A percentile compares a stretch with the other conserved stretches of the same genome.
Evolutionary conservation across 2,797 vertebrate species (phyloP).

Genomic region (Adelosebastes latens): DNA sequence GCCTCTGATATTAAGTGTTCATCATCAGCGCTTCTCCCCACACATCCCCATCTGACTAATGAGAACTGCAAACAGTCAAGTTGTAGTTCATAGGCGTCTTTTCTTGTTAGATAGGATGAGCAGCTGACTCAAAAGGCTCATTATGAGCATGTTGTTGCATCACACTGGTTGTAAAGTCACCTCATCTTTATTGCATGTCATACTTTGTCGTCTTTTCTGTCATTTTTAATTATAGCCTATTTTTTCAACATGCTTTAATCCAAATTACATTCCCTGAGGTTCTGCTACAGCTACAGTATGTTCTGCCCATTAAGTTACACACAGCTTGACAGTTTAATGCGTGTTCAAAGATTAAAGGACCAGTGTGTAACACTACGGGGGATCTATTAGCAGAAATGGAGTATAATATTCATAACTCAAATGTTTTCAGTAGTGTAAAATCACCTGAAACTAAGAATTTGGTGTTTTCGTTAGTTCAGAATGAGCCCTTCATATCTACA

Average conservation of each 20-base stretch:
- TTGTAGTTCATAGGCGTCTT: not conserved
- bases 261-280: not conserved
- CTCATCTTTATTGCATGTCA: not conserved
- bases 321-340: not conserved
- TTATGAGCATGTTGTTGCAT: not conserved
- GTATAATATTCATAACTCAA: not conserved
- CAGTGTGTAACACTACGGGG: too few relatives aligned
- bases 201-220: not conserved
- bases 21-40: constrained; percentile 5
- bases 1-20: constrained; percentile 29
- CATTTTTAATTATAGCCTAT: not conserved
- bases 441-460: too few relatives aligned
- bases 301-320: not conserved
- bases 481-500: too few relatives aligned
- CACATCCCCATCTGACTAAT: constrained; percentile 17
- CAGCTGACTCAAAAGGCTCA: not conserved
- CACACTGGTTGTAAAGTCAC: not conserved
- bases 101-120: constrained; percentile 4
- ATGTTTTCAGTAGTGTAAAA: not conserved
- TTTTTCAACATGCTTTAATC: not conserved
- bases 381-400: not conserved
- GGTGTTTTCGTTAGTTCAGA: too few relatives aligned
- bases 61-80: constrained; percentile 19
- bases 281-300: not conserved
- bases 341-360: not conserved